Percentiles rank a stretch among this genome's conserved stretches.
These are phyloP conservation scores for Datnioides undecimradiatus DNA, from an alignment of 2,113 vertebrate species.

Conservation along the genomic window DNA sequence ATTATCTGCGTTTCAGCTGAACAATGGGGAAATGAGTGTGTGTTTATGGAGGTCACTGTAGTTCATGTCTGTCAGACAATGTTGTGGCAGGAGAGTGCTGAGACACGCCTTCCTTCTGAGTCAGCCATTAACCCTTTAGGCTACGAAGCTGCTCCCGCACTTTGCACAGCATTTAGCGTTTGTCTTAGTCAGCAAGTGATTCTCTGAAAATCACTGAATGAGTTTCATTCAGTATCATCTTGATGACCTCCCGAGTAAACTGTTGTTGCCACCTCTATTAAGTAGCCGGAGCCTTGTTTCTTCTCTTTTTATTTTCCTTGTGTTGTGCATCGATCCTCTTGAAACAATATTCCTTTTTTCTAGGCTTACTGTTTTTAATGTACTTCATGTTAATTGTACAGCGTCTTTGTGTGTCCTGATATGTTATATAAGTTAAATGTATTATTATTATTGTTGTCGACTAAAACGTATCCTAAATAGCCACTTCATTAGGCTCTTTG, in stretches of 20 bases:
- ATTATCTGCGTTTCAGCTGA: conserved; percentile 36
- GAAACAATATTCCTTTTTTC: too few species aligned
- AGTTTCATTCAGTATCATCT: conserved; percentile 13
- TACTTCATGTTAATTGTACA: too few species aligned
- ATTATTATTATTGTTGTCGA: too few species aligned
- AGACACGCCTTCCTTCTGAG: conserved; percentile 62
- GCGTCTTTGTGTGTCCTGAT: too few species aligned
- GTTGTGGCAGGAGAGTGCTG: conserved; percentile 55
- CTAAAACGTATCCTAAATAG: too few species aligned
- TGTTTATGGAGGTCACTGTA: conserved; percentile 70
- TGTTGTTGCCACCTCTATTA: neutral
- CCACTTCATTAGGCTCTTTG: too few species aligned
- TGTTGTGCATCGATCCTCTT: conserved; percentile 4
- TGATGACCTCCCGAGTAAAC: conserved; percentile 14
- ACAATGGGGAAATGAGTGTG: neutral
- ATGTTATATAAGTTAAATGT: too few species aligned
- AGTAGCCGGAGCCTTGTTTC: neutral
- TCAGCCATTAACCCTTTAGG: conserved; percentile 73
- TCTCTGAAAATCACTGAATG: conserved; percentile 26
- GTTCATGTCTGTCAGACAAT: conserved; percentile 74
- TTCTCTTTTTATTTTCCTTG: neutral
- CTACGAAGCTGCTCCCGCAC: conserved; percentile 34
- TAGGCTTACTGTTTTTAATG: too few species aligned
- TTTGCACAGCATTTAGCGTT: conserved; percentile 13
- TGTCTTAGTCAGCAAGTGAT: conserved; percentile 8